A percentile compares a stretch with the other conserved stretches of the same genome.
Evolutionary conservation across 2,888 invertebrate genomes (phyloP).

Genomic region (Melanostoma mellinum): DNA sequence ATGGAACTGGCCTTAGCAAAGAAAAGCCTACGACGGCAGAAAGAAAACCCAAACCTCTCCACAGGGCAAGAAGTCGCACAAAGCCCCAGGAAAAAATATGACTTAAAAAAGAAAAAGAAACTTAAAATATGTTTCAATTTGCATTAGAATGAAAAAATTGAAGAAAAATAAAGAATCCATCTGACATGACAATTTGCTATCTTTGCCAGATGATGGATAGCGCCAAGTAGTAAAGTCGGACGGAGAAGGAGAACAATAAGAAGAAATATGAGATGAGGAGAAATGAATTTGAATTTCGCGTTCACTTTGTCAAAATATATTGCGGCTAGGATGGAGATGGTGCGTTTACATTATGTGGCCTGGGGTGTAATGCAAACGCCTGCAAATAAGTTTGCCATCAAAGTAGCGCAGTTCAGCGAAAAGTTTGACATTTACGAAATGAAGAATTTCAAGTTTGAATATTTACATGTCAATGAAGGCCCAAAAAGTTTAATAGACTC

Average conservation of each 20-base stretch:
- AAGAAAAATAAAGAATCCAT: slow-evolving; percentile 22
- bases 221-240: background rate
- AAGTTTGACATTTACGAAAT: slow-evolving; percentile 40
- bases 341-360: slow-evolving; percentile 9
- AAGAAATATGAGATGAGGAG: slow-evolving; percentile 1
- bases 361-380: slow-evolving; percentile 9
- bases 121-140: slow-evolving; percentile 57
- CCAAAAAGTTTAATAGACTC: slow-evolving; percentile 20
- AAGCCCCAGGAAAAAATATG: slow-evolving; percentile 12
- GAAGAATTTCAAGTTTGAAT: slow-evolving; percentile 30
- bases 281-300: slow-evolving; percentile 20
- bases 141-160: slow-evolving; percentile 14
- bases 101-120: slow-evolving; percentile 20
- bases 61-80: background rate
- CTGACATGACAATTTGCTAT: slow-evolving; percentile 52
- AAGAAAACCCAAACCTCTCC: background rate
- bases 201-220: slow-evolving; percentile 23
- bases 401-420: slow-evolving; percentile 1
- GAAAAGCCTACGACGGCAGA: background rate
- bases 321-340: background rate
- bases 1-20: slow-evolving; percentile 4
- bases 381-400: slow-evolving; percentile 8
- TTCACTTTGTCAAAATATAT: background rate
- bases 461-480: slow-evolving; percentile 41
- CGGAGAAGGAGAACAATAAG: slow-evolving; percentile 4